A percentile compares a stretch with the other conserved stretches of the same genome.
Evolutionary conservation across 1,140 invertebrate genomes (phyloP).

Genomic region (Mycetomoellerius zeteki): DNA sequence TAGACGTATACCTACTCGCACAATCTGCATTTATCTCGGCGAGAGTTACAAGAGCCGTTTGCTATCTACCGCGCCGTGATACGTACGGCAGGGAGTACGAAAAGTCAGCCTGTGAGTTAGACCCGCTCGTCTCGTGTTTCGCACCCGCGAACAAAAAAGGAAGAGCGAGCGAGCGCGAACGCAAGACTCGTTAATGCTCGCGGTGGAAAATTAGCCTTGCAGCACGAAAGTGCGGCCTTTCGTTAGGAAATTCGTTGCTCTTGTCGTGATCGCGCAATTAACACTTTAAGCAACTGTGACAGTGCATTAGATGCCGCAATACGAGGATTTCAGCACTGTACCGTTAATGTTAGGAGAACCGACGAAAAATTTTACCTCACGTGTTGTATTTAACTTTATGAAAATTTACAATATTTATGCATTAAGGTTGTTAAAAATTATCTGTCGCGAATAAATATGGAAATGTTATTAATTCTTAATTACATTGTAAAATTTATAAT

Average conservation of each 20-base stretch:
- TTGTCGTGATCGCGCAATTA: conserved; percentile 45
- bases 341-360: not conserved
- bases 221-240: conserved; percentile 32
- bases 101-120: conserved; percentile 54
- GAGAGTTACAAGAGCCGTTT: conserved; percentile 71
- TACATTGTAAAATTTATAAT: not conserved
- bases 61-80: conserved; percentile 45
- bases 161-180: conserved; percentile 48
- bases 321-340: not conserved
- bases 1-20: conserved; percentile 78
- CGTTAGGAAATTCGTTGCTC: conserved; percentile 44
- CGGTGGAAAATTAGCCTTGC: conserved; percentile 53
- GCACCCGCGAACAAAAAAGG: conserved; percentile 40
- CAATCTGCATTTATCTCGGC: conserved; percentile 78
- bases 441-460: not conserved
- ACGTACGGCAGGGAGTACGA: conserved; percentile 46
- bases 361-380: not conserved
- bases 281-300: not conserved
- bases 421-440: not conserved
- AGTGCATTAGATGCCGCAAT: conserved; percentile 24
- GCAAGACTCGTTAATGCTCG: conserved; percentile 57
- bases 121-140: conserved; percentile 44
- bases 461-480: not conserved
- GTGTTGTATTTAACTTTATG: not conserved
- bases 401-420: not conserved